These are phyloP conservation scores for Fukomys damarensis DNA, from an alignment of 2,113 vertebrate genomes.

Conservation along the genomic window DNA sequence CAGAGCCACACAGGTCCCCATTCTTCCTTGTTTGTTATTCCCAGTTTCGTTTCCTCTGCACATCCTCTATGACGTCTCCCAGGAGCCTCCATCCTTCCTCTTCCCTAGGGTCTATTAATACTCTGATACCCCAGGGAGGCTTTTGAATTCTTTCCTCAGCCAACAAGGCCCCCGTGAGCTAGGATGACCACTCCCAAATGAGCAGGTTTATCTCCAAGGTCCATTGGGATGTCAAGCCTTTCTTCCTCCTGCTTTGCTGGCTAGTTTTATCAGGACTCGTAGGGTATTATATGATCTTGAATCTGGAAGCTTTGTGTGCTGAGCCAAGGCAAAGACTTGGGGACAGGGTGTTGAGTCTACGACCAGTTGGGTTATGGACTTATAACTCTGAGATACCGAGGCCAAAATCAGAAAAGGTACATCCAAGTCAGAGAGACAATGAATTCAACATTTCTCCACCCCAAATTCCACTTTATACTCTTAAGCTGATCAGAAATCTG, in stretches of 20 bases:
- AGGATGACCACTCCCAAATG: conserved; percentile 1
- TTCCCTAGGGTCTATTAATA: conserved; percentile 74
- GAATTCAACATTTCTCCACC: neutral
- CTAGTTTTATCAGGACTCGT: neutral
- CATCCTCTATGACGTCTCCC: conserved; percentile 77
- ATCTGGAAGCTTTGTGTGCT: neutral
- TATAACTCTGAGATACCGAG: conserved; percentile 14
- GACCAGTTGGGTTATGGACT: neutral
- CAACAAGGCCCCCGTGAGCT: conserved; percentile 9
- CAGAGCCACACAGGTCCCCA: neutral
- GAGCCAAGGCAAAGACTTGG: neutral
- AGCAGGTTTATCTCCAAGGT: conserved; percentile 48
- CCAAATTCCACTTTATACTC: neutral
- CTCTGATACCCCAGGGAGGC: neutral
- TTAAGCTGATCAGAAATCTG: neutral
- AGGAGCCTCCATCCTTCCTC: conserved; percentile 78
- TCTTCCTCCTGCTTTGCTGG: conserved; percentile 37
- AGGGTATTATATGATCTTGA: neutral
- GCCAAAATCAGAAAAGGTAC: neutral
- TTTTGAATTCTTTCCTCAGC: conserved; percentile 65
- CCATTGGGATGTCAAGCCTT: neutral
- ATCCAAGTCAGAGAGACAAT: neutral
- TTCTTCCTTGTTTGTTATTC: conserved; percentile 63
- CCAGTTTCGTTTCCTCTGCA: conserved; percentile 72
- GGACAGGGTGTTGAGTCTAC: neutral